These are phyloP conservation scores for Gorsachius magnificus DNA, from an alignment of 2,797 vertebrate genomes.

Conservation along the genomic window DNA sequence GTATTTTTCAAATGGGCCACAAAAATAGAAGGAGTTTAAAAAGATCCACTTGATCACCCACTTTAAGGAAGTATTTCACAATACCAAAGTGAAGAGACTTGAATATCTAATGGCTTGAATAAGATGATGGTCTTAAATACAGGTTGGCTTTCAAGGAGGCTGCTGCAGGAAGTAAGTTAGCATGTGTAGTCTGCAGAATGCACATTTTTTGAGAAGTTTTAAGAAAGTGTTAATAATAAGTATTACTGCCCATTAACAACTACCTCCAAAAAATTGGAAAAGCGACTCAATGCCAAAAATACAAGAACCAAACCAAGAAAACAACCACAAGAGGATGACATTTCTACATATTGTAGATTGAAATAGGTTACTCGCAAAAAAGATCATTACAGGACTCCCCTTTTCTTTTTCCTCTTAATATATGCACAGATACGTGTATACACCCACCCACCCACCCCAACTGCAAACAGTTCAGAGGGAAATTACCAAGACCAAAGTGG, in stretches of 20 bases:
- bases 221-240: background rate
- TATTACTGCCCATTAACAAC: background rate
- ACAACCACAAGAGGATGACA: constrained; percentile 25
- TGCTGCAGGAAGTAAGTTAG: background rate
- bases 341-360: background rate
- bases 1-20: background rate
- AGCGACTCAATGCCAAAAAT: background rate
- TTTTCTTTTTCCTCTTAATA: background rate
- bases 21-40: background rate
- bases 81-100: background rate
- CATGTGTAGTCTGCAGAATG: background rate
- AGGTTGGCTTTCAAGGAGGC: background rate
- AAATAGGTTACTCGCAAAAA: background rate
- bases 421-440: background rate
- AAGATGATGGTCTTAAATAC: background rate
- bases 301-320: constrained; percentile 32
- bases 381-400: background rate
- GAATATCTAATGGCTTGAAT: background rate
- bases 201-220: background rate
- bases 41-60: background rate
- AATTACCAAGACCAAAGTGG: constrained; percentile 2
- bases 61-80: background rate
- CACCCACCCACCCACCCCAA: background rate
- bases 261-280: background rate
- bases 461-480: constrained; percentile 43